Base-by-base conservation (phyloP, 2,113 vertebrate species). In the Mungos mungo region DNA sequence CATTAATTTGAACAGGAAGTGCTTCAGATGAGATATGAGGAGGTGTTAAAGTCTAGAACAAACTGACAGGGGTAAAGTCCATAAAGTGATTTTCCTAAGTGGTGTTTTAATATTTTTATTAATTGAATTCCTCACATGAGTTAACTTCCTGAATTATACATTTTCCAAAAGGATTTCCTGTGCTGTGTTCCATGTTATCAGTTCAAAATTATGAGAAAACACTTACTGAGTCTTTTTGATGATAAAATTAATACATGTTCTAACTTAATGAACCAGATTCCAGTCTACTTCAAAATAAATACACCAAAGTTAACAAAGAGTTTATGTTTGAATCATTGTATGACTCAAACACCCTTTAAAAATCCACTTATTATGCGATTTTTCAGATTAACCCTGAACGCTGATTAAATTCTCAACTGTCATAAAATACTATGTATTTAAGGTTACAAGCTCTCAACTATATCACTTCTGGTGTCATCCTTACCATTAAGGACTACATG, bases 91-190 rank as follows among this genome's bases (percentile, higher is more conserved):
- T 74, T 91, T 95, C 41, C 18, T 95, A 72, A 87, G 45, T 31
- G 71, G 29, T 77, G 13, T 77, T 77, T 96, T 79, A 68, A 81
- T 63, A 54, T 88, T 88, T 93, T 81, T 90, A 84, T 94, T 86
- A 80, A 96, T 65, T 66, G 15, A 88, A 81, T 69, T 72, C 25
- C 25, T 93, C 23, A 54, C 14, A 88, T 72, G 38, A 79, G 60
- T 52, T 90, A 88, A 54, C 29, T 60, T 94, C 65, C 35, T 95
- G 82, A 77, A 85, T 72, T 93, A 85, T 41, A 81, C 9, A 76
- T 11, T 71, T 95, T 79, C 13, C 10, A 50, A 84, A 95, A 95
- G 41, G 8, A 83, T 95, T 79, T 88, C 69, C 60, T 71, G 38
- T 91, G 4, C n/a, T 66, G 10, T 84, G 19, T n/a, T 88, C 54